A percentile compares a stretch with the other conserved stretches of the same genome.
phyloP scores from a whole-genome alignment of 2,797 vertebrate genomes.

The Nyctibius grandis region DNA sequence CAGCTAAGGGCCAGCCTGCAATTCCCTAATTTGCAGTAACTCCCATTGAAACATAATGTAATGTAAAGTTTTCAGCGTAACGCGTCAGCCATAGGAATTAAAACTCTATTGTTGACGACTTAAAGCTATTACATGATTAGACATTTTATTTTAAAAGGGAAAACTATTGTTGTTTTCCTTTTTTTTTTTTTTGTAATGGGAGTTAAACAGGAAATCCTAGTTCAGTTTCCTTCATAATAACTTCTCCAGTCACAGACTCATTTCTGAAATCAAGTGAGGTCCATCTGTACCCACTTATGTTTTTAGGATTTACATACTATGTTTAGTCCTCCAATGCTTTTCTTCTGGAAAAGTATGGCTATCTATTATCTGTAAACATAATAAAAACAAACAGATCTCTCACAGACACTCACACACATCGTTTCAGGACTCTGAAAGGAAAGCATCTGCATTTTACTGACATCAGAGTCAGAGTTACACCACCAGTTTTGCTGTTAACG shows the following conservation, averaged over 20 bases:
- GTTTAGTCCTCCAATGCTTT: conserved; percentile 13
- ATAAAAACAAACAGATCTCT: conserved; percentile 2
- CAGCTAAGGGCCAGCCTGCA: neutral
- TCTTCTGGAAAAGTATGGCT: neutral
- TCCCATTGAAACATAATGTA: neutral
- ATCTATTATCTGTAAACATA: neutral
- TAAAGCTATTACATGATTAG: neutral
- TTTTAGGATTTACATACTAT: conserved; percentile 16
- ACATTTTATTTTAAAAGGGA: neutral
- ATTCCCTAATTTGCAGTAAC: neutral
- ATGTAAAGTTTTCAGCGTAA: neutral
- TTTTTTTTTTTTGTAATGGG: neutral
- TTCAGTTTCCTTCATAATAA: neutral
- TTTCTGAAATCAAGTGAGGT: conserved; percentile 18
- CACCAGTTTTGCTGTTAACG: conserved; percentile 35
- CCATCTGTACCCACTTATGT: conserved; percentile 21
- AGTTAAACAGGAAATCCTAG: conserved; percentile 9
- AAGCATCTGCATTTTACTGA: conserved; percentile 40
- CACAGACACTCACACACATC: neutral
- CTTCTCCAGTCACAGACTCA: neutral
- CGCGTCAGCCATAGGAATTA: neutral
- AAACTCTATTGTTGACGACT: neutral
- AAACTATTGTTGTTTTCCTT: neutral
- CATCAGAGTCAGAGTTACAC: neutral
- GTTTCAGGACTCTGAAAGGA: conserved; percentile 45